Percentiles rank a stretch among this genome's conserved stretches.
phyloP scores from a whole-genome alignment of 35 echinoderm and acorn worm species.

The Chiridota heheva region DNA sequence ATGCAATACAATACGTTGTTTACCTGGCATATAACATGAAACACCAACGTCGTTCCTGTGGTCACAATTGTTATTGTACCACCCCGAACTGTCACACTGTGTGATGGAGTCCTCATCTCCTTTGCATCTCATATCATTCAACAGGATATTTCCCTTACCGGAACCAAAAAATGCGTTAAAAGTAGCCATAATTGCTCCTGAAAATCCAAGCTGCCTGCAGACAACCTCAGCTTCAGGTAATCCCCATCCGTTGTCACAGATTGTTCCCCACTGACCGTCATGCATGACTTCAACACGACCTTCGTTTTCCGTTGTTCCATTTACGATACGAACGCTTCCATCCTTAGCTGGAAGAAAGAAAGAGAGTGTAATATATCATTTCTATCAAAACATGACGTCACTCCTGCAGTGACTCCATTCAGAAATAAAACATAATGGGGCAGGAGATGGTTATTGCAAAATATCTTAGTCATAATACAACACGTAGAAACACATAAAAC shows the following conservation, averaged over 20 bases:
- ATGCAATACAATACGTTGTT: no score
- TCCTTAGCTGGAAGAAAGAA: no score
- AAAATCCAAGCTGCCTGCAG: constrained; percentile 53
- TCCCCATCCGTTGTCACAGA: constrained; percentile 34
- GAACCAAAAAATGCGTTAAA: not conserved
- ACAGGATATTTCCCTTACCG: not conserved
- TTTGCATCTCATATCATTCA: constrained; percentile 12
- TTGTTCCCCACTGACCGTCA: constrained; percentile 25
- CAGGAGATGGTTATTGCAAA: no score
- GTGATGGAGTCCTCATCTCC: constrained; percentile 11
- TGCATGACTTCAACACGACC: constrained; percentile 34
- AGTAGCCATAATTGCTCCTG: not conserved
- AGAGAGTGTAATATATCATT: no score
- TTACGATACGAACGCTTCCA: no score
- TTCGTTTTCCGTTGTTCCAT: not conserved
- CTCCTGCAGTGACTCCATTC: no score
- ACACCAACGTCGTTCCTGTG: constrained; percentile 2
- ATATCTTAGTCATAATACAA: no score
- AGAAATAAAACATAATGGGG: no score
- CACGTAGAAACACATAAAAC: no score
- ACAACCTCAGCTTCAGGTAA: constrained; percentile 25
- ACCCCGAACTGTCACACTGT: not conserved
- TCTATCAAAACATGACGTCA: no score
- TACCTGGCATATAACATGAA: no score
- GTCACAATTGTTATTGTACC: not conserved